A percentile compares a stretch with the other conserved stretches of the same genome.
phyloP scores from a whole-genome alignment of 2,113 vertebrate species.

The Xenopus tropicalis region DNA sequence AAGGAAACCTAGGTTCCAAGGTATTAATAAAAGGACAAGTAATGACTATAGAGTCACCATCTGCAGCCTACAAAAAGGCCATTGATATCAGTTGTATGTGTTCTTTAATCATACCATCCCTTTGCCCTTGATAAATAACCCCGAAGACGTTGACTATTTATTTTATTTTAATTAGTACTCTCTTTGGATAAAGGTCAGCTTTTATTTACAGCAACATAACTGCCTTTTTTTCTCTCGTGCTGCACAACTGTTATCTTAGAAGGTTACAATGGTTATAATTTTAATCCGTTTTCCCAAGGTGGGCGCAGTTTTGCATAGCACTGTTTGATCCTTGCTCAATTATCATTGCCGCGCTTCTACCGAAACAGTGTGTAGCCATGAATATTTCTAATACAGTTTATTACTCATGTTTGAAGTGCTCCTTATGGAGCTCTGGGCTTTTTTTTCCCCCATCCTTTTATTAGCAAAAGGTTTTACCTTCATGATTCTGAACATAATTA shows the following conservation, averaged over 20 bases:
- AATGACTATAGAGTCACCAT: no score
- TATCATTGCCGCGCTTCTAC: conserved; percentile 27
- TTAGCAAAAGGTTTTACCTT: conserved; percentile 26
- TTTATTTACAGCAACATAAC: conserved; percentile 19
- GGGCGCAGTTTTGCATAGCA: conserved; percentile 15
- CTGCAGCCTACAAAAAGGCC: neutral
- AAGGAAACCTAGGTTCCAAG: no score
- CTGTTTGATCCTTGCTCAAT: conserved; percentile 35
- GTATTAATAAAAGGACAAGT: no score
- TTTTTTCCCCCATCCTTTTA: conserved; percentile 32
- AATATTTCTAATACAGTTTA: conserved; percentile 38
- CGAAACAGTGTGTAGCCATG: conserved; percentile 18
- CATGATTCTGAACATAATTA: conserved; percentile 23
- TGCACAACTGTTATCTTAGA: conserved; percentile 24
- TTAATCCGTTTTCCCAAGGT: conserved; percentile 27
- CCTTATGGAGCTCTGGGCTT: conserved; percentile 13
- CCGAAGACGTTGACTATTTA: neutral
- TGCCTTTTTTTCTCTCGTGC: conserved; percentile 11
- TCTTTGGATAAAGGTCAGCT: conserved; percentile 31
- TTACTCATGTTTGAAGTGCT: conserved; percentile 33
- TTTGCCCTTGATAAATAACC: conserved; percentile 18
- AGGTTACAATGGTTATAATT: conserved; percentile 22
- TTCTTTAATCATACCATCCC: neutral
- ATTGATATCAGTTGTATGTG: neutral
- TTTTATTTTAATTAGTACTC: conserved; percentile 10